Evolutionary conservation across 2,113 vertebrate species (phyloP).

Genomic region (Phocoena sinus): DNA sequence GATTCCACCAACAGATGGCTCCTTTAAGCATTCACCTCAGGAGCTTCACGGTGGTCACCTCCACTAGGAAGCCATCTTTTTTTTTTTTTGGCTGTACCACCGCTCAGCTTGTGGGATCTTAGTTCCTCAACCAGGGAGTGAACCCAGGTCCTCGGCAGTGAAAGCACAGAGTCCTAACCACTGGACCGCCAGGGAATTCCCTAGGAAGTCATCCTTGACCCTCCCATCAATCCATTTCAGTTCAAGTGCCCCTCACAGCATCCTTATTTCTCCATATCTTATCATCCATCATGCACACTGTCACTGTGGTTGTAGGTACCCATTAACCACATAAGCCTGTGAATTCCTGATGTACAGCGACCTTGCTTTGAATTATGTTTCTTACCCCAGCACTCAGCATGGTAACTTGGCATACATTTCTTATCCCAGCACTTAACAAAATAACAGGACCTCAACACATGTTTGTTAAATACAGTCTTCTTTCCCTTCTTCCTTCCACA

Average conservation of each 20-base stretch:
- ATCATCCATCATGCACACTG: background rate
- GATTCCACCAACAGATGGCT: background rate
- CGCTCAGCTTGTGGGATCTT: background rate
- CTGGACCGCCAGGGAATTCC: background rate
- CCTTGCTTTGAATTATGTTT: background rate
- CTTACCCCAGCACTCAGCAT: background rate
- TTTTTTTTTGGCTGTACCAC: background rate
- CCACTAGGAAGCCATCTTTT: background rate
- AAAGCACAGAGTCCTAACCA: background rate
- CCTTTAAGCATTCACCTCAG: background rate
- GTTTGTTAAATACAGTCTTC: background rate
- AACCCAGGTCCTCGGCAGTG: background rate
- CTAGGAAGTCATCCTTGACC: background rate
- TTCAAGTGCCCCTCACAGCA: background rate
- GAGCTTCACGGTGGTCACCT: background rate
- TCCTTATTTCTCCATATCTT: background rate
- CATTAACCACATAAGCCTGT: background rate
- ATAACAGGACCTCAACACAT: background rate
- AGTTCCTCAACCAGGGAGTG: background rate
- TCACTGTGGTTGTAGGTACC: background rate
- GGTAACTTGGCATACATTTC: background rate
- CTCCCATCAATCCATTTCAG: background rate
- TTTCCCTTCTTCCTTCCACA: background rate
- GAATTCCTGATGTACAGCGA: background rate
- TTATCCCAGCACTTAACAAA: background rate